These are phyloP conservation scores for Saccostrea cuccullata DNA, from an alignment of 1,140 invertebrate species.

Conservation along the genomic window DNA sequence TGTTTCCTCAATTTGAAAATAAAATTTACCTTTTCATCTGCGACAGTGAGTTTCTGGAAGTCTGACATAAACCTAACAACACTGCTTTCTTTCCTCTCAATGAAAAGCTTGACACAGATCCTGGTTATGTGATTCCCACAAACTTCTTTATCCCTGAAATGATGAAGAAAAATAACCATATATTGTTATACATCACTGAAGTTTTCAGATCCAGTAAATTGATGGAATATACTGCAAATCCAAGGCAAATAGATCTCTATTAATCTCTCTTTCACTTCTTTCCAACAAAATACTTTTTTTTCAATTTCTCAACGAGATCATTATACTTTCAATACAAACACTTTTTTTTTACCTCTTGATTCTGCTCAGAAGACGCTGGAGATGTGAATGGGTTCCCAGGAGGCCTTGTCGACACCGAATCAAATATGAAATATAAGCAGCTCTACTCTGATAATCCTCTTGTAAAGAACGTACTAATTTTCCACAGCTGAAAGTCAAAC, in stretches of 20 bases:
- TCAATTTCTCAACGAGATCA: not conserved
- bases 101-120: conserved; percentile 88
- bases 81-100: conserved; percentile 85
- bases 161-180: conserved; percentile 40
- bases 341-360: conserved; percentile 78
- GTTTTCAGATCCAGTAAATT: too few relatives aligned
- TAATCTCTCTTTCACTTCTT: not conserved
- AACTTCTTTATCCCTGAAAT: conserved; percentile 86
- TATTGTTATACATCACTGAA: too few relatives aligned
- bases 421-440: conserved; percentile 91
- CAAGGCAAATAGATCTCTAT: too few relatives aligned
- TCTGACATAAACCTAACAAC: conserved; percentile 86
- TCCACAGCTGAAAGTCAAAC: conserved; percentile 81
- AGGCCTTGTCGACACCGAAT: conserved; percentile 90
- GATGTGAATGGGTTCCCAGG: conserved; percentile 87
- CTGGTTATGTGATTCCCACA: conserved; percentile 89
- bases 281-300: not conserved
- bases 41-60: conserved; percentile 86
- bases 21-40: conserved; percentile 87
- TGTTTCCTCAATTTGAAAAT: not conserved
- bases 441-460: conserved; percentile 88
- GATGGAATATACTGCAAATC: too few relatives aligned
- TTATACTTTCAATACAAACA: not conserved
- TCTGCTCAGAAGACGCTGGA: conserved; percentile 83
- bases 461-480: conserved; percentile 89